Percentiles rank a stretch among this genome's conserved stretches.
Evolutionary conservation across 2,797 vertebrate species (phyloP).

Genomic region (Etheostoma nigrum): DNA sequence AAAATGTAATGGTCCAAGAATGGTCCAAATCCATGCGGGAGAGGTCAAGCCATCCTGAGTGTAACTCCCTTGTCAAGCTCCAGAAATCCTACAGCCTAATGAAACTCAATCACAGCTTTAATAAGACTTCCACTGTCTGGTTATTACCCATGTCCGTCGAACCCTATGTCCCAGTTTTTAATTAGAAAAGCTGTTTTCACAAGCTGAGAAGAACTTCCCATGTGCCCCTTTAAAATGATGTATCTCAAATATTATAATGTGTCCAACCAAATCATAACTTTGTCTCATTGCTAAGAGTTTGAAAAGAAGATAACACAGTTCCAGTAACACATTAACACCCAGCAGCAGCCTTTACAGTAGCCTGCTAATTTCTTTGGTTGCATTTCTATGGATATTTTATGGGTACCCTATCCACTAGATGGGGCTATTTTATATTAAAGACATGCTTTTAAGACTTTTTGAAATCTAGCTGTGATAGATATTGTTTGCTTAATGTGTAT

Average conservation of each 20-base stretch:
- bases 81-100: constrained; percentile 6
- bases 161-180: not conserved
- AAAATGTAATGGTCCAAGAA: not conserved
- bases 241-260: not conserved
- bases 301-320: not conserved
- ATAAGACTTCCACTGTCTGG: not conserved
- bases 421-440: constrained; percentile 54
- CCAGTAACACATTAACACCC: not conserved
- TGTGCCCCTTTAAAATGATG: not conserved
- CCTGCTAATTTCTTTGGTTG: not conserved
- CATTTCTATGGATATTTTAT: not conserved
- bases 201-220: not conserved
- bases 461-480: constrained; percentile 3
- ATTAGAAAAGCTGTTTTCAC: too few species aligned
- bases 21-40: not conserved
- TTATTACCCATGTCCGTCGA: not conserved
- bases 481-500: constrained; percentile 4
- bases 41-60: not conserved
- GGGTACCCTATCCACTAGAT: constrained; percentile 65
- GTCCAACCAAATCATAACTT: not conserved
- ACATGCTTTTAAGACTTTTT: constrained; percentile 7
- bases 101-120: not conserved
- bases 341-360: not conserved
- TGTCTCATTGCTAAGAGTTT: not conserved
- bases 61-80: not conserved